Evolutionary conservation across 35 echinoderm and acorn worm genomes (phyloP).

Genomic region (Heliocidaris tuberculata): DNA sequence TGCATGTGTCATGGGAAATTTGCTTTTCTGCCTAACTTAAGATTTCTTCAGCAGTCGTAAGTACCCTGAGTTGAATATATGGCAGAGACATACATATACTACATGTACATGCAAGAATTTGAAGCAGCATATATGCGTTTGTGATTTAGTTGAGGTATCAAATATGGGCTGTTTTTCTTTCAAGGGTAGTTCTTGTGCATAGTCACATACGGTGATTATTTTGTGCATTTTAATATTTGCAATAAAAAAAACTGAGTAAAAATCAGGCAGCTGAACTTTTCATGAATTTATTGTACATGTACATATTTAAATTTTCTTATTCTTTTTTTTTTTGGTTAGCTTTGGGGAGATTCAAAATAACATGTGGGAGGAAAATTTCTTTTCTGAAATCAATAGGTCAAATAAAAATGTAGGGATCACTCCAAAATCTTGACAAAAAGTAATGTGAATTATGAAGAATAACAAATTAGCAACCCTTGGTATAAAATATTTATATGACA

Average conservation of each 20-base stretch:
- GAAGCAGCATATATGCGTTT: background rate
- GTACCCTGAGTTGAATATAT: background rate
- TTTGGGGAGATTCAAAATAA: too few species aligned
- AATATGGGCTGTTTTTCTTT: background rate
- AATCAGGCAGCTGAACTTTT: background rate
- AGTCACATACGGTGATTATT: background rate
- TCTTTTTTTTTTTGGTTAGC: too few species aligned
- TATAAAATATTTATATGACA: background rate
- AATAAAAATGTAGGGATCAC: too few species aligned
- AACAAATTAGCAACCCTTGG: background rate
- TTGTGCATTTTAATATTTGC: background rate
- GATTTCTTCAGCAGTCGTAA: background rate
- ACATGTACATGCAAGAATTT: background rate
- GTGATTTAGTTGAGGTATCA: background rate
- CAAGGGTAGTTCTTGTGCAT: background rate
- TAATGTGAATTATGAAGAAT: too few species aligned
- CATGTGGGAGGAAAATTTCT: too few species aligned
- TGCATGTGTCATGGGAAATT: background rate
- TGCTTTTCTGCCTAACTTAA: background rate
- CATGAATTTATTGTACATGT: background rate
- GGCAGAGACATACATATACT: background rate
- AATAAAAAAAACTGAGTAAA: background rate
- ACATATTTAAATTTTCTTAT: too few species aligned
- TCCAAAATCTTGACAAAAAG: too few species aligned
- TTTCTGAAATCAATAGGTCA: too few species aligned